These are phyloP conservation scores for Ecliptopera silaceata DNA, from an alignment of 2,888 invertebrate species.

Conservation along the genomic window DNA sequence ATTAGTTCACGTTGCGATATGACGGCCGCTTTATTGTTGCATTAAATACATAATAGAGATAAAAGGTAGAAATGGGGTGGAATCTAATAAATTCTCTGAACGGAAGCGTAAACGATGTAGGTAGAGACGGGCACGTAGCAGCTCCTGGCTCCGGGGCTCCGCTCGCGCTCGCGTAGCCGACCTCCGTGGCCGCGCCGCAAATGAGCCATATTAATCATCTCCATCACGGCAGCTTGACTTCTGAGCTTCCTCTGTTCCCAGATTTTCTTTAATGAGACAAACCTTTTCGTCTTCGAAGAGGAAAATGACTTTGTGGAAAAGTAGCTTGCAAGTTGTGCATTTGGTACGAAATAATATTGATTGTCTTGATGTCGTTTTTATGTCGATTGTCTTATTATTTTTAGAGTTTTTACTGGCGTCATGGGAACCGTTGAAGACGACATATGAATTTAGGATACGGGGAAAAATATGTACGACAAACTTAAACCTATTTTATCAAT, in stretches of 20 bases:
- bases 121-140: constrained; percentile 75
- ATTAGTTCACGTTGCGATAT: constrained; percentile 54
- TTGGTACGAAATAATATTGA: constrained; percentile 2
- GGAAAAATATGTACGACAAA: too few relatives aligned
- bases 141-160: constrained; percentile 53
- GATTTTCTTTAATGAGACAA: constrained; percentile 67
- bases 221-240: constrained; percentile 76
- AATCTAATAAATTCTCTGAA: constrained; percentile 77
- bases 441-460: too few relatives aligned
- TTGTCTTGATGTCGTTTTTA: background rate
- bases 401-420: background rate
- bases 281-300: constrained; percentile 36
- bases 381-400: background rate
- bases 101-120: constrained; percentile 80
- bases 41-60: constrained; percentile 75
- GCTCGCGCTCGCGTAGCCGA: constrained; percentile 46
- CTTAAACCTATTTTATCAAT: too few relatives aligned
- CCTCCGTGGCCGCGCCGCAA: constrained; percentile 61
- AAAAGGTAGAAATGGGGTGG: constrained; percentile 77
- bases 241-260: constrained; percentile 69
- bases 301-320: constrained; percentile 35
- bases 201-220: constrained; percentile 81
- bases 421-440: too few relatives aligned
- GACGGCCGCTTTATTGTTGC: constrained; percentile 55
- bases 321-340: constrained; percentile 32